phyloP scores from a whole-genome alignment of 2,888 invertebrate species.

The Acanthococcus lagerstroemiae region DNA sequence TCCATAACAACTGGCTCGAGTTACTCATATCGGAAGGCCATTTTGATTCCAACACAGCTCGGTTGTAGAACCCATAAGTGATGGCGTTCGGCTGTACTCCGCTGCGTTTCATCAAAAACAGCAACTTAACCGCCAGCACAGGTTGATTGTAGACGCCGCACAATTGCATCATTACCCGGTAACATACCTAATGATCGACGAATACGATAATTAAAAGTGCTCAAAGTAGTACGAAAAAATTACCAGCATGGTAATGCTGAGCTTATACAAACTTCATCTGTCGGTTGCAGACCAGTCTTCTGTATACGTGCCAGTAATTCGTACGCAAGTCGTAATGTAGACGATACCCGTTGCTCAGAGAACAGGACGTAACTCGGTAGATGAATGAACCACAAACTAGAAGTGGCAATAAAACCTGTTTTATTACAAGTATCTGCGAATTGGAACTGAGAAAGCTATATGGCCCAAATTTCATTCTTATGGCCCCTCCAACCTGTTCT shows the following conservation, averaged over 20 bases:
- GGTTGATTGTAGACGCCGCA: conserved; percentile 92
- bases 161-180: conserved; percentile 95
- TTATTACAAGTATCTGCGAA: too few species aligned
- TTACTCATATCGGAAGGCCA: conserved; percentile 79
- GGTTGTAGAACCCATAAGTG: conserved; percentile 83
- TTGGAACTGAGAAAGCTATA: too few species aligned
- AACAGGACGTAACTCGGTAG: conserved; percentile 72
- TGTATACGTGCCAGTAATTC: conserved; percentile 81
- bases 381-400: conserved; percentile 89
- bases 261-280: conserved; percentile 91
- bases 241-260: too few species aligned
- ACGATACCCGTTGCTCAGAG: conserved; percentile 63
- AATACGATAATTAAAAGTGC: not conserved
- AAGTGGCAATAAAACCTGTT: too few species aligned
- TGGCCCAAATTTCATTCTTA: too few species aligned
- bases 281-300: conserved; percentile 52
- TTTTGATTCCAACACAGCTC: conserved; percentile 82
- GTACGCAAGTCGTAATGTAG: conserved; percentile 67
- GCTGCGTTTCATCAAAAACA: conserved; percentile 83
- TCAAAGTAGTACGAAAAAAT: conserved; percentile 12
- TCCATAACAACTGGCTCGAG: conserved; percentile 82
- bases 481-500: too few species aligned
- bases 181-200: conserved; percentile 63
- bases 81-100: conserved; percentile 94
- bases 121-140: conserved; percentile 80